Percentiles rank a stretch among this genome's conserved stretches.
phyloP scores from a whole-genome alignment of 2,797 vertebrate species.

The Sebastes wilsoni region DNA sequence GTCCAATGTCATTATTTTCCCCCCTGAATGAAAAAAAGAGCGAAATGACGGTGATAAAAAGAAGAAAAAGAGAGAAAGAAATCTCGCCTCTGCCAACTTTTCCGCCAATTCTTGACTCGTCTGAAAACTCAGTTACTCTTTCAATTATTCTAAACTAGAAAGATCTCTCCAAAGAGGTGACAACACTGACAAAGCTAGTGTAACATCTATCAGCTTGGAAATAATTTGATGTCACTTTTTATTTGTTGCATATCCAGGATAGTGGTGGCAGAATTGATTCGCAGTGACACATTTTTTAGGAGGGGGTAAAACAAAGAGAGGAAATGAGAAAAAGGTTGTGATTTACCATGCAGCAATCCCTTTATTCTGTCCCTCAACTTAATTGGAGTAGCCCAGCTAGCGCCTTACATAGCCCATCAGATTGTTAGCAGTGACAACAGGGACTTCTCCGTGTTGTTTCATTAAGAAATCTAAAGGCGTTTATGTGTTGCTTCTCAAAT shows the following conservation, averaged over 20 bases:
- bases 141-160: constrained; percentile 82
- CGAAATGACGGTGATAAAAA: constrained; percentile 55
- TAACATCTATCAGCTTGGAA: constrained; percentile 79
- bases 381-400: constrained; percentile 59
- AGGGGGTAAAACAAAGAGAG: constrained; percentile 21
- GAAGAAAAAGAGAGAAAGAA: constrained; percentile 19
- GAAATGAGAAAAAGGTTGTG: constrained; percentile 68
- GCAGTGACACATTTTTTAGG: constrained; percentile 24
- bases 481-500: constrained; percentile 1
- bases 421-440: constrained; percentile 45
- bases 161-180: constrained; percentile 70
- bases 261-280: constrained; percentile 59
- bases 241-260: constrained; percentile 69
- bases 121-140: constrained; percentile 78
- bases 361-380: constrained; percentile 68
- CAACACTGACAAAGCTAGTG: constrained; percentile 78
- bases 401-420: constrained; percentile 7
- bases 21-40: constrained; percentile 42
- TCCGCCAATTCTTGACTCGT: constrained; percentile 46
- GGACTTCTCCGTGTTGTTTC: constrained; percentile 24
- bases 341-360: constrained; percentile 41
- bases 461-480: constrained; percentile 21
- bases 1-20: constrained; percentile 71
- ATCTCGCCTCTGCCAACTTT: constrained; percentile 46
- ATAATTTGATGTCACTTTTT: constrained; percentile 82